Conservation (phyloP, 2,797 vertebrate species). For the Phoxinus dragarum region DNA sequence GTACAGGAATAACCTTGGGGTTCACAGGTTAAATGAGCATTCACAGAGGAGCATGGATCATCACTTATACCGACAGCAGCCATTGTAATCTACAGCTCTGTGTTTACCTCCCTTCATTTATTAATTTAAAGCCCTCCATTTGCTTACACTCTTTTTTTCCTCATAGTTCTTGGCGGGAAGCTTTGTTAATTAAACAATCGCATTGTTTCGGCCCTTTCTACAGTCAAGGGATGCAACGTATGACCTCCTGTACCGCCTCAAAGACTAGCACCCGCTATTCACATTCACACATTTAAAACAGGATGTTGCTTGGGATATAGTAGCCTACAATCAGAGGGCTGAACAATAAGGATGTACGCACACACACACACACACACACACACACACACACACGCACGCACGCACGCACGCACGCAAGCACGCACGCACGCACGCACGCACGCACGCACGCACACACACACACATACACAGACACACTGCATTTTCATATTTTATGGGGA, state of each 20-base stretch:
- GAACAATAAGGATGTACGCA: not conserved
- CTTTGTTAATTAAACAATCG: constrained; percentile 33
- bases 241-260: not conserved
- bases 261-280: not conserved
- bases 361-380: not conserved
- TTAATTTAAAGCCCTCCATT: constrained; percentile 62
- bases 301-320: not conserved
- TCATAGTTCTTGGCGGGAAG: not conserved
- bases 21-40: constrained; percentile 88
- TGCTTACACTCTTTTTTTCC: constrained; percentile 10
- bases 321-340: not conserved
- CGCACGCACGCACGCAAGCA: too few species aligned
- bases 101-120: constrained; percentile 70
- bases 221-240: not conserved
- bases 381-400: too few species aligned
- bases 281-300: not conserved
- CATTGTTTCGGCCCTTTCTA: constrained; percentile 15
- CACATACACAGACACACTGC: too few species aligned
- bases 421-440: not conserved
- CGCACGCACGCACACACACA: too few species aligned
- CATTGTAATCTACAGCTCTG: constrained; percentile 65
- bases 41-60: constrained; percentile 71
- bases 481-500: too few species aligned
- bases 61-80: constrained; percentile 78
- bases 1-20: constrained; percentile 94